These are phyloP conservation scores for Nycticorax nycticorax DNA, from an alignment of 2,113 vertebrate genomes.

Conservation along the genomic window DNA sequence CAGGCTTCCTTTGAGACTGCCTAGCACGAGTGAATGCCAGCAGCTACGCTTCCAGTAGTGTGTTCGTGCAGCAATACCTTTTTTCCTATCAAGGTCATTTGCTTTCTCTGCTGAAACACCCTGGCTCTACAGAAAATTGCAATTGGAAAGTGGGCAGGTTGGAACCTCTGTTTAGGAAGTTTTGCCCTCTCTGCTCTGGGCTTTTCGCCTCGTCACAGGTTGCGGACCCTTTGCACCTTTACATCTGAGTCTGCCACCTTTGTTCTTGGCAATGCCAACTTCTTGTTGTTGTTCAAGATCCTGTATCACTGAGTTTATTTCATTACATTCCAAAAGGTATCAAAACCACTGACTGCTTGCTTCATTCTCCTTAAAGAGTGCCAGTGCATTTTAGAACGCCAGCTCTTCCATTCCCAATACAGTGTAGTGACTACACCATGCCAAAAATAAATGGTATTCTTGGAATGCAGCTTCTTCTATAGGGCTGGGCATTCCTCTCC, in stretches of 20 bases:
- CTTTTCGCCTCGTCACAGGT: background rate
- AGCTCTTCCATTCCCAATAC: background rate
- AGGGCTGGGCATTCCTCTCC: background rate
- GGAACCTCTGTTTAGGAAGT: fast-evolving
- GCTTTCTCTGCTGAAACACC: background rate
- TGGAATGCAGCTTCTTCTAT: background rate
- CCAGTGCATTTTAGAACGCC: background rate
- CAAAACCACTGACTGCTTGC: background rate
- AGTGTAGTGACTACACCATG: fast-evolving
- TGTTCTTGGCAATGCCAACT: background rate
- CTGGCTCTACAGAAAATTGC: background rate
- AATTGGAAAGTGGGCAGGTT: background rate
- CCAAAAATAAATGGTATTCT: background rate
- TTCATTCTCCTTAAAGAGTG: background rate
- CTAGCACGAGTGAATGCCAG: background rate
- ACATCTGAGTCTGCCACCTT: background rate
- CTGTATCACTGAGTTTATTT: background rate
- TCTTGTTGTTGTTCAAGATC: background rate
- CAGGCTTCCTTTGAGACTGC: conserved; percentile 54
- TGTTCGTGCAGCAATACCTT: background rate
- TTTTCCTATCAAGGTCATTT: background rate
- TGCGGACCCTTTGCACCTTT: background rate
- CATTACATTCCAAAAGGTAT: background rate
- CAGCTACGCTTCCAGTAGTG: background rate
- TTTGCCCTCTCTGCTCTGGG: background rate